phyloP scores from a whole-genome alignment of 2,797 vertebrate genomes.

The Poeciliopsis turneri region DNA sequence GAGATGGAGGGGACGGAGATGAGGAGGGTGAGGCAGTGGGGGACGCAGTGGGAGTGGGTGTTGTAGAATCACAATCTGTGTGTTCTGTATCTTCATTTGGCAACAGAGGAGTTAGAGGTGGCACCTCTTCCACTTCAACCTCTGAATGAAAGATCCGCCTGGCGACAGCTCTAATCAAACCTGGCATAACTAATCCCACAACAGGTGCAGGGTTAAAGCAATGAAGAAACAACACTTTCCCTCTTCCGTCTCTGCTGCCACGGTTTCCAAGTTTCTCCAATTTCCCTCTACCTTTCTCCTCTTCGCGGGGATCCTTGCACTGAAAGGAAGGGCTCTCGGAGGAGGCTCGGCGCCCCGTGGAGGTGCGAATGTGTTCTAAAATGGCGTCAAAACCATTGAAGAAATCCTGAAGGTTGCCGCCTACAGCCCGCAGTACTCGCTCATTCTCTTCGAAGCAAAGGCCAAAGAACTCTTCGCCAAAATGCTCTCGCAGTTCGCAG shows the following conservation, averaged over 20 bases:
- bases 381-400: conserved; percentile 98
- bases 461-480: conserved; percentile 96
- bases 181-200: conserved; percentile 93
- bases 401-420: conserved; percentile 96
- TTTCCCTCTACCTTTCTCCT: conserved; percentile 72
- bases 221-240: conserved; percentile 85
- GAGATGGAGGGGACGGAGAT: conserved; percentile 81
- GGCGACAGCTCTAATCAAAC: conserved; percentile 92
- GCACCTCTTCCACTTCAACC: conserved; percentile 91
- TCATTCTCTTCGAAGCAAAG: conserved; percentile 97
- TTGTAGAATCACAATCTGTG: conserved; percentile 68
- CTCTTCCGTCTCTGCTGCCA: conserved; percentile 31
- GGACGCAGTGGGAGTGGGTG: conserved; percentile 68
- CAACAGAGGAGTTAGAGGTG: conserved; percentile 81
- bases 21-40: conserved; percentile 76
- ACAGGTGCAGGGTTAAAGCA: conserved; percentile 94
- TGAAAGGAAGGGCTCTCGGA: conserved; percentile 96
- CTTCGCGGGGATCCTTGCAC: conserved; percentile 92
- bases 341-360: conserved; percentile 90
- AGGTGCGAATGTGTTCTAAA: conserved; percentile 96
- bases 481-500: conserved; percentile 91
- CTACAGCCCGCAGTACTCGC: conserved; percentile 93
- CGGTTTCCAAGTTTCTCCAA: conserved; percentile 43
- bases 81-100: conserved; percentile 81
- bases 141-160: conserved; percentile 91